Percentiles rank a stretch among this genome's conserved stretches.
Conservation (phyloP, 2,888 invertebrate genomes). For the Smittia sp. region DNA sequence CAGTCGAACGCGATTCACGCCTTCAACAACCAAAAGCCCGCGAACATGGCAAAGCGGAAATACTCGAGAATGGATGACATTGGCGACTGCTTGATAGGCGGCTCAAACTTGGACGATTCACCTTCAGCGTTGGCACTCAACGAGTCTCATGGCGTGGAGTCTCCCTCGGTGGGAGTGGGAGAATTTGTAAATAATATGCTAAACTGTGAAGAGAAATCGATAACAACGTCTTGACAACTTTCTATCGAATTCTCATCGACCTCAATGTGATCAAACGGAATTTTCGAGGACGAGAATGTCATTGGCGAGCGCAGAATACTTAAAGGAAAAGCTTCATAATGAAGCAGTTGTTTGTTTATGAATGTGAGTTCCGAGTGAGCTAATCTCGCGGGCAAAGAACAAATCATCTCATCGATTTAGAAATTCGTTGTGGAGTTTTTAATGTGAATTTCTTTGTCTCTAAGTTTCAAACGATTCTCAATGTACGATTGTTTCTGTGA, state of each 20-base stretch:
- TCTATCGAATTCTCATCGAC: constrained; percentile 44
- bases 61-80: constrained; percentile 49
- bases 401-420: constrained; percentile 1
- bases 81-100: constrained; percentile 51
- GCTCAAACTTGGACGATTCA: constrained; percentile 46
- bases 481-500: not conserved
- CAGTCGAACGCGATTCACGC: not conserved
- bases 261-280: constrained; percentile 31
- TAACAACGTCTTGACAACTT: constrained; percentile 55
- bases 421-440: constrained; percentile 4
- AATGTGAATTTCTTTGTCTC: constrained; percentile 10
- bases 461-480: not conserved
- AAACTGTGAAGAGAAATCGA: constrained; percentile 58
- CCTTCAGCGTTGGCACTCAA: constrained; percentile 38
- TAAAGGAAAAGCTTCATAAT: not conserved
- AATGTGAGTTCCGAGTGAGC: not conserved
- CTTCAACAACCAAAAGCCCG: not conserved
- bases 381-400: not conserved
- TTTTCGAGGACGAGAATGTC: not conserved
- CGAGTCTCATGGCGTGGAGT: not conserved
- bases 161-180: constrained; percentile 20
- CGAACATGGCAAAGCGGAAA: constrained; percentile 32
- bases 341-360: not conserved
- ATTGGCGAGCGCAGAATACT: too few species aligned
- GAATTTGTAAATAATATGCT: constrained; percentile 45